A percentile compares a stretch with the other conserved stretches of the same genome.
Evolutionary conservation across 1,140 invertebrate genomes (phyloP).

Genomic region (Drosophila parvula): DNA sequence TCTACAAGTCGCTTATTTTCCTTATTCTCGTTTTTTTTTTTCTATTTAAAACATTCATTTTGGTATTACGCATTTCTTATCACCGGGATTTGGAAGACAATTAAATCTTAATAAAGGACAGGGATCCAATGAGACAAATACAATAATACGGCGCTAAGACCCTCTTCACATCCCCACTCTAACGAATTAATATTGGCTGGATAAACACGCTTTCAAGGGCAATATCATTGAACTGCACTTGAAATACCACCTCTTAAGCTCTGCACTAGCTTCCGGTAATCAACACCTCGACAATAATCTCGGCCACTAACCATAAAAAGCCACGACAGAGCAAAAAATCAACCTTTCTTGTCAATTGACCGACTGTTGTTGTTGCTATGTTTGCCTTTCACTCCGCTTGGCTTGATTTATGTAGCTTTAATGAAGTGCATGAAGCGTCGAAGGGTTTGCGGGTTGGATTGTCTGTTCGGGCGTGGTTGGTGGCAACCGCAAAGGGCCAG

Average conservation of each 20-base stretch:
- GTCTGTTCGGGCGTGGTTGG: constrained; percentile 9
- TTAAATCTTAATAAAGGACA: not conserved
- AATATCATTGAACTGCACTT: constrained; percentile 18
- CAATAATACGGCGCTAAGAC: not conserved
- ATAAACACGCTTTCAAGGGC: not conserved
- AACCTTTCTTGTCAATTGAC: constrained; percentile 47
- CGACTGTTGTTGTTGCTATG: constrained; percentile 10
- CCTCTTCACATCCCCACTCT: not conserved
- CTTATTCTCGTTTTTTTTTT: not conserved
- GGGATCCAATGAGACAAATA: not conserved
- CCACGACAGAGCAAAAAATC: constrained; percentile 31
- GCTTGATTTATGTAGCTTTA: constrained; percentile 59
- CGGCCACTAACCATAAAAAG: constrained; percentile 19
- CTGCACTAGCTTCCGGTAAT: constrained; percentile 31
- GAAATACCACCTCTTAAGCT: constrained; percentile 35
- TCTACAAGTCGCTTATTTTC: constrained; percentile 12
- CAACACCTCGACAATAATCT: constrained; percentile 42
- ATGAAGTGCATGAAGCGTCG: constrained; percentile 45
- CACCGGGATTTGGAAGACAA: not conserved
- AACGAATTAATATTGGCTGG: not conserved
- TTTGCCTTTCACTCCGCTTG: constrained; percentile 26
- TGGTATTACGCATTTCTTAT: constrained; percentile 19
- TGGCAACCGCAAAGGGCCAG: constrained; percentile 38
- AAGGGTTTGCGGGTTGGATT: constrained; percentile 14
- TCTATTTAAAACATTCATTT: constrained; percentile 8